Evolutionary conservation across 53 echinoderm and acorn worm species (phyloP), one percentile per base, ranked within the genome.

Genomic region (Hippasteria phrygiana): DNA sequence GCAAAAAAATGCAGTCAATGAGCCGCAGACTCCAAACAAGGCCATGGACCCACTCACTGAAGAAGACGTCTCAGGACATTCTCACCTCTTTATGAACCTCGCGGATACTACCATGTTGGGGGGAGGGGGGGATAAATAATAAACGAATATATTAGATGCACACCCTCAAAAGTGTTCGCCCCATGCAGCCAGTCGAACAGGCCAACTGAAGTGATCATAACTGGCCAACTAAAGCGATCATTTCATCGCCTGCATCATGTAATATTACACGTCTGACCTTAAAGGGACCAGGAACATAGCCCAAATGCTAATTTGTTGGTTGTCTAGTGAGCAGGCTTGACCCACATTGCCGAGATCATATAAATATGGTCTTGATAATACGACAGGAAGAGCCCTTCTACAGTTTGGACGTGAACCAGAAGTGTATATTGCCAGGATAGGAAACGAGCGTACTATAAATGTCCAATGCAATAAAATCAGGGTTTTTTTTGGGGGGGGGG

Each of bases 1-100:
- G 34, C 36, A 35, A 67, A 75, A 75, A 48, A 48, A 75, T 75
- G 75, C 75, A 75, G 50, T 75, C 75, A 75, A 46, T 75, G 50
- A 75, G 75, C n/a, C 8, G 28, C n/a, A 26, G 41, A 7, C 47
- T 75, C 47, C 75, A 75, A 29, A 48, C 47, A 46, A 46, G 50
- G 47, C n/a, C 75, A 75, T 11, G 48, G 50, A 75, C 75, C 50
- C 31, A 50, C 41, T 31, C 41, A 5, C 29, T 75, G 16, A 48
- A 48, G 24, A 40, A 6, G 16, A 67, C 29, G 33, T 28, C 33
- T 10, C 11, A 12, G 2, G 48, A 40, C 16, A 10, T 16, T n/a
- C 10, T 75, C 27, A 75, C 75, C 75, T 42, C 33, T 28, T 0
- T 9, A 43, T 75, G 75, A 75, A 75, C 75, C 75, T 16, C 1